These are phyloP conservation scores for Siniperca scherzeri DNA, from an alignment of 2,797 vertebrate genomes.

Conservation along the genomic window DNA sequence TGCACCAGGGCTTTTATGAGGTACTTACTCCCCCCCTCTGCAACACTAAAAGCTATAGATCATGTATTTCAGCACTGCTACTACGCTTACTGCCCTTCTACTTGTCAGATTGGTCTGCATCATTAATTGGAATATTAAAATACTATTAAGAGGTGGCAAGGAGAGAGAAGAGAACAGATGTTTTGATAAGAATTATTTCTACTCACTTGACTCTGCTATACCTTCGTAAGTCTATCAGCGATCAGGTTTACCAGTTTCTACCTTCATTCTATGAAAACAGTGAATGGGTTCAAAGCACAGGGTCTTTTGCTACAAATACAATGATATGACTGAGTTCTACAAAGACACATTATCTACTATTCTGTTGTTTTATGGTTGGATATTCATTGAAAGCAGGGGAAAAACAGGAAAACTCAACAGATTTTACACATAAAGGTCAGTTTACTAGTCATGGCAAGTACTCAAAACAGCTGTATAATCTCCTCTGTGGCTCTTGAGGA, in stretches of 20 bases:
- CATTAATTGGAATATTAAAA: conserved; percentile 69
- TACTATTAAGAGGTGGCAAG: conserved; percentile 33
- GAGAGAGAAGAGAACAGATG: conserved; percentile 32
- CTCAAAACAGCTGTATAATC: background rate
- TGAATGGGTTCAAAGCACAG: background rate
- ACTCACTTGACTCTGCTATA: conserved; percentile 20
- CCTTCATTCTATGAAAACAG: background rate
- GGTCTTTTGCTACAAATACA: background rate
- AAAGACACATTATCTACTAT: background rate
- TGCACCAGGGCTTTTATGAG: conserved; percentile 71
- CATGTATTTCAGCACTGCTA: conserved; percentile 58
- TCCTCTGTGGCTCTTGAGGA: background rate
- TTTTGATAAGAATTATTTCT: conserved; percentile 53
- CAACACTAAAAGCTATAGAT: conserved; percentile 65
- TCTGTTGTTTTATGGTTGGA: background rate
- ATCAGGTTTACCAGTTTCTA: background rate
- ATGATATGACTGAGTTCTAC: background rate
- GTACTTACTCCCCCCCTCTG: conserved; percentile 63
- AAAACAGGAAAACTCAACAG: background rate
- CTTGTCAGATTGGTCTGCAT: conserved; percentile 46
- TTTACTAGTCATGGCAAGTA: background rate
- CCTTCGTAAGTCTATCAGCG: background rate
- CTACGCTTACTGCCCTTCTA: conserved; percentile 19
- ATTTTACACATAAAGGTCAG: background rate
- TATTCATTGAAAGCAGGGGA: background rate